Evolutionary conservation across 2,113 vertebrate genomes (phyloP).

Genomic region (Argyrosomus japonicus): DNA sequence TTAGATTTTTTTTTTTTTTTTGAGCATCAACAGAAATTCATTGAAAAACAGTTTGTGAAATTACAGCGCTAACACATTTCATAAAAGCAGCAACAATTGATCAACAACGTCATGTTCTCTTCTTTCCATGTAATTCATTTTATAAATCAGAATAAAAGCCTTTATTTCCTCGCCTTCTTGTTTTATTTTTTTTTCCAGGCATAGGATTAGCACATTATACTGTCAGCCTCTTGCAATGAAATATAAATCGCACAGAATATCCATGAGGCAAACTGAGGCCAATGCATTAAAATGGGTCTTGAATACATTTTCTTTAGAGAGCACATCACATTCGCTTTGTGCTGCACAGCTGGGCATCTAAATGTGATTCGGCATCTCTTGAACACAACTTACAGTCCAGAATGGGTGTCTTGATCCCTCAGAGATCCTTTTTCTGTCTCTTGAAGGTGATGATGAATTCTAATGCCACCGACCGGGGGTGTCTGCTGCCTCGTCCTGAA

Average conservation of each 20-base stretch:
- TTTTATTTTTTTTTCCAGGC: conserved; percentile 27
- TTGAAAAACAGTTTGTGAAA: conserved; percentile 22
- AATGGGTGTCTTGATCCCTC: conserved; percentile 57
- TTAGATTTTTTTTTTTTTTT: conserved; percentile 7
- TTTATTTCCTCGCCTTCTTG: background rate
- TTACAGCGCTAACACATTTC: conserved; percentile 64
- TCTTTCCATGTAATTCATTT: conserved; percentile 18
- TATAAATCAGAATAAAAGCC: conserved; percentile 43
- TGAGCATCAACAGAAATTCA: conserved; percentile 16
- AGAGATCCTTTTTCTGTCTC: conserved; percentile 50
- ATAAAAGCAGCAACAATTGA: conserved; percentile 57
- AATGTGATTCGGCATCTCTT: conserved; percentile 60
- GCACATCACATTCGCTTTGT: conserved; percentile 48
- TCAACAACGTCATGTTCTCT: conserved; percentile 26
- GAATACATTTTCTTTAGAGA: conserved; percentile 59
- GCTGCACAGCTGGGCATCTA: conserved; percentile 53
- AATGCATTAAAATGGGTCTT: conserved; percentile 58
- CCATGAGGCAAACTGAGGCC: conserved; percentile 54
- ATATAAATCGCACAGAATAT: conserved; percentile 44
- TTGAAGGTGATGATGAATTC: conserved; percentile 74
- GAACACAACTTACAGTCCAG: conserved; percentile 67
- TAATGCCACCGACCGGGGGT: conserved; percentile 33
- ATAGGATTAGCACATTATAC: conserved; percentile 22
- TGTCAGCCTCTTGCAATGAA: conserved; percentile 41
- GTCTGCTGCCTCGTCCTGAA: conserved; percentile 55